Conservation (phyloP, 2,888 invertebrate species). For the Pammene fasciana region DNA sequence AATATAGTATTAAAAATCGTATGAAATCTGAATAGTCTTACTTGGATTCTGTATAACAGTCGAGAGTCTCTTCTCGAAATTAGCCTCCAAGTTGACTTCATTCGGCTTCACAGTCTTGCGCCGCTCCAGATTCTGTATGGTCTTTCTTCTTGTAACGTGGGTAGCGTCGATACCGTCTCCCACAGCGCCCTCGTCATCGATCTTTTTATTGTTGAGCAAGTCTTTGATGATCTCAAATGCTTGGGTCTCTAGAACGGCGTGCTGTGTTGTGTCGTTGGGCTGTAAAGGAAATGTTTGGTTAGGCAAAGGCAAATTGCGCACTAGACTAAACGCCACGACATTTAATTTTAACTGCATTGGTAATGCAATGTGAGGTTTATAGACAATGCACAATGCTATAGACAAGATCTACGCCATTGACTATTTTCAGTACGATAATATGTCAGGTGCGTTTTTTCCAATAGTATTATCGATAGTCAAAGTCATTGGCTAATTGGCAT, state of each 20-base stretch:
- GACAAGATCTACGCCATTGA: too few species aligned
- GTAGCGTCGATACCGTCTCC: slow-evolving; percentile 88
- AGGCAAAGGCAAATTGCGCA: background rate
- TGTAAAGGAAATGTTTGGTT: slow-evolving; percentile 53
- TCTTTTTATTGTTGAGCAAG: slow-evolving; percentile 91
- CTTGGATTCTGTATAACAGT: slow-evolving; percentile 88
- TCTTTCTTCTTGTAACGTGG: slow-evolving; percentile 90
- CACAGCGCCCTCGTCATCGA: slow-evolving; percentile 85
- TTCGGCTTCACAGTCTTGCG: slow-evolving; percentile 91
- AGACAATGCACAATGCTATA: too few species aligned
- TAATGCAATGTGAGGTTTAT: too few species aligned
- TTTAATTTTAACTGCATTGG: too few species aligned
- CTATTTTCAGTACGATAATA: too few species aligned
- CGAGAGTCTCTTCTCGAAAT: slow-evolving; percentile 93
- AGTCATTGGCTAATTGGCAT: too few species aligned
- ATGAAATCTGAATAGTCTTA: slow-evolving; percentile 47
- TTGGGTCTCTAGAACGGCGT: slow-evolving; percentile 92
- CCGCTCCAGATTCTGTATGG: slow-evolving; percentile 94
- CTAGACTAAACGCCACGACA: too few species aligned
- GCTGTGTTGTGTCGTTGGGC: slow-evolving; percentile 92
- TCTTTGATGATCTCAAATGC: slow-evolving; percentile 95
- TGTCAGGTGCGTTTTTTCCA: too few species aligned
- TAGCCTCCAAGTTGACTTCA: slow-evolving; percentile 95
- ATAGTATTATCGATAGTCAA: too few species aligned
- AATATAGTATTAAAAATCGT: background rate